Evolutionary conservation across 1,140 invertebrate species (phyloP).

Genomic region (Nasonia vitripennis): DNA sequence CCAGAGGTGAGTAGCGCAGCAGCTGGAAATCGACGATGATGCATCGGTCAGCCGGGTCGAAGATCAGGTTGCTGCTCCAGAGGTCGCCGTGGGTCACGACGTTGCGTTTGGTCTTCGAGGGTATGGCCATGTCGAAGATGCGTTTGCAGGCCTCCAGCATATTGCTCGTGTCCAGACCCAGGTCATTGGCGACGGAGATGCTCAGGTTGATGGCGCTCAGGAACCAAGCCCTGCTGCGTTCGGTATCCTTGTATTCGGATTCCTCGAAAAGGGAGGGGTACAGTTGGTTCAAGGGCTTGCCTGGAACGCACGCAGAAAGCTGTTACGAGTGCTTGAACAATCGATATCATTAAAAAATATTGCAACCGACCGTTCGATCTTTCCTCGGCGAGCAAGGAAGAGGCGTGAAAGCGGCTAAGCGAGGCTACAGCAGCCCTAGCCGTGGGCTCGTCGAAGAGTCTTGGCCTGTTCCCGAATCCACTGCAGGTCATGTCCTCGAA

Average conservation of each 20-base stretch:
- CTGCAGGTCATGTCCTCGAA: constrained; percentile 51
- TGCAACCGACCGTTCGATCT: constrained; percentile 62
- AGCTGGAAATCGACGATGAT: constrained; percentile 78
- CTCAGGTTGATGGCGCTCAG: constrained; percentile 56
- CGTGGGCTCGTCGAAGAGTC: constrained; percentile 71
- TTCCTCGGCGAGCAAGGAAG: constrained; percentile 76
- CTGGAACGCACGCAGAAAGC: constrained; percentile 49
- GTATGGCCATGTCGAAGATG: constrained; percentile 70
- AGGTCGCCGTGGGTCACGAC: constrained; percentile 78
- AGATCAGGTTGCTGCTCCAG: constrained; percentile 79
- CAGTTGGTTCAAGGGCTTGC: constrained; percentile 65
- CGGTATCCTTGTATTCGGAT: constrained; percentile 68
- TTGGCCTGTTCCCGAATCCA: constrained; percentile 60
- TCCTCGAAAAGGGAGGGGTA: constrained; percentile 74
- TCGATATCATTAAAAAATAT: neutral
- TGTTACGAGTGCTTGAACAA: neutral
- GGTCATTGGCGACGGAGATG: constrained; percentile 53
- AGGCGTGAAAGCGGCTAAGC: constrained; percentile 73
- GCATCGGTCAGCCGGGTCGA: constrained; percentile 71
- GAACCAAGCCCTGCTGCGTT: constrained; percentile 58
- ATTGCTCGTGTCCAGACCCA: constrained; percentile 61
- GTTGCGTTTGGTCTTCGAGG: constrained; percentile 74
- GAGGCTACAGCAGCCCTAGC: constrained; percentile 72
- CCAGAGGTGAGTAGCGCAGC: constrained; percentile 71
- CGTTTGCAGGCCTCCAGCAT: constrained; percentile 63